Evolutionary conservation across 2,888 invertebrate species (phyloP), one percentile per base, ranked within the genome.

Genomic region (Ditula angustiorana): DNA sequence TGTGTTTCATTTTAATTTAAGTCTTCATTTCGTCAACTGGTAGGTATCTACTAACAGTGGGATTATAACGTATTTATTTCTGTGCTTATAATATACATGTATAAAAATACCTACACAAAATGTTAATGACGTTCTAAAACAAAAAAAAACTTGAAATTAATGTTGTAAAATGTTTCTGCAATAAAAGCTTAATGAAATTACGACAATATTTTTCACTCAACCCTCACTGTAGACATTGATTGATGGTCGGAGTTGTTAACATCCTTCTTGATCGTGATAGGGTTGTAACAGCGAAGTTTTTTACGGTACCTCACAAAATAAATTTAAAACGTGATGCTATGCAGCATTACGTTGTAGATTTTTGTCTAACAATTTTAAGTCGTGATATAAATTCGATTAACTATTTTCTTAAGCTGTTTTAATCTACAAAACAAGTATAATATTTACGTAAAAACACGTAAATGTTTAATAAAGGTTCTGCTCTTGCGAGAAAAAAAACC

Each of bases 261-360:
- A 74, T 69, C 82, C 82, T 74, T 71, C 75, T 70, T 74, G 78
- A 85, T 83, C 82, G 74, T 73, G 85, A 84, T 85, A 83, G 77
- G 82, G 83, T 78, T 82, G 79, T 72, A 69, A 71, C 77, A 56
- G 63, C 33, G 52, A 67, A 53, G 44, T 63, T 66, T 67, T 71
- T 64, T 47, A 49, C 49, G 55, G 55, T 47, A 46, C 26, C 61
- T 56, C 35, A 56, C 62, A 62, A 62, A 56, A 62, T 55, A 62
- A 46, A 61, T 61, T 61, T 61, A 61, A 61, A 61, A 55, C 55
- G 61, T 55, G 61, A 55, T 61, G 61, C 52, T 61, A 61, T 61
- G 60, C 52, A 52, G 60, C 60, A 44, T 61, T 61, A 61, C 44
- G 44, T 11, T 61, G 60, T 44, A 19, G 30, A 41, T 55, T 41